Base-by-base conservation (phyloP, 2,888 invertebrate genomes). In the Drosophila pegasa region DNA sequence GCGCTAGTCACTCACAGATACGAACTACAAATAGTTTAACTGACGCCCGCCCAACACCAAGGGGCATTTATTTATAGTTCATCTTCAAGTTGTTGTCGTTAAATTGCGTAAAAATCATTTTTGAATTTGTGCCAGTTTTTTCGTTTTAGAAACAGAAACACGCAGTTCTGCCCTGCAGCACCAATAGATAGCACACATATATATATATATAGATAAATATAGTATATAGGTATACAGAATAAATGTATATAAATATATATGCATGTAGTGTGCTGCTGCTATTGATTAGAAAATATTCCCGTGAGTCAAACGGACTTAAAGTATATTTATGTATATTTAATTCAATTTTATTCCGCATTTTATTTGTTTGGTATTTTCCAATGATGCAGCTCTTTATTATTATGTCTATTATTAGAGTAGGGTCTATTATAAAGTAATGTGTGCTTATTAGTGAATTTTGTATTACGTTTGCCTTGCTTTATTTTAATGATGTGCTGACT, bases 41-140 rank as follows among this genome's bases (percentile, higher is more conserved):
- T 59, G 62, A 58, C 54, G 48, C 51, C 37, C 48, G 57, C 55
- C 57, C 50, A 65, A 41, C 66, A 61, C 76, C 55, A 70, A 85
- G 77, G 87, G 87, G 87, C 62, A 61, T 75, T 80, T 84, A 84
- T 84, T 84, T 84, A 76, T 84, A 88, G 88, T 78, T 75, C 75
- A 67, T 80, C 71, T 87, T 84, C 77, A 83, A 83, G 79, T 79
- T 80, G 80, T 80, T 87, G 81, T 88, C 87, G 88, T 87, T 70
- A 81, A 88, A 88, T 85, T 85, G 88, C 85, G 85, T 88, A 88
- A 85, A 85, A 87, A 78, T 74, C 74, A 78, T 81, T 88, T 84
- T 85, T 85, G 85, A 85, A 88, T 84, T 84, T 84, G 88, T 85
- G 85, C 88, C 85, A 85, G 88, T 74, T 86, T 86, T 43, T 80